These are phyloP conservation scores for Netelia fuscicornis DNA, from an alignment of 2,888 invertebrate species.

Conservation along the genomic window DNA sequence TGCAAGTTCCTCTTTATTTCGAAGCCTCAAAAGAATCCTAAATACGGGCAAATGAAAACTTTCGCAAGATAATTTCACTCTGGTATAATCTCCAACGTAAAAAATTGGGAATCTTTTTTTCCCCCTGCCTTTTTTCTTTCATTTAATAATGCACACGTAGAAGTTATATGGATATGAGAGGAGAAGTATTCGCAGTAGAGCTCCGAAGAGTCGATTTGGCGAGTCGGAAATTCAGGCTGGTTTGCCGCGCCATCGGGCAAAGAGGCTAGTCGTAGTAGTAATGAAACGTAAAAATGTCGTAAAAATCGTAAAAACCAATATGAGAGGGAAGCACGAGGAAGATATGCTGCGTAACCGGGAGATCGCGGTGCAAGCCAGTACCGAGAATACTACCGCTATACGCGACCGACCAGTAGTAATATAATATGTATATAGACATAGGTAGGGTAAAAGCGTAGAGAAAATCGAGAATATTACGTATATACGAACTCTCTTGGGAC, in stretches of 20 bases:
- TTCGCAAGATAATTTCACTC: neutral
- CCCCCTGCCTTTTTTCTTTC: neutral
- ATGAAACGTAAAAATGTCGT: constrained; percentile 75
- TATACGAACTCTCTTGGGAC: constrained; percentile 39
- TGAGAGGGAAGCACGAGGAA: constrained; percentile 62
- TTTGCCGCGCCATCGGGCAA: constrained; percentile 68
- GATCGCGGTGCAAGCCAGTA: constrained; percentile 24
- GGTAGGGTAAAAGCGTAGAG: constrained; percentile 43
- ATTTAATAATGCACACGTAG: constrained; percentile 37
- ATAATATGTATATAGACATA: constrained; percentile 26
- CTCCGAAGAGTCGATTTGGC: constrained; percentile 48
- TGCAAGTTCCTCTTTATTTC: neutral
- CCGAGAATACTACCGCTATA: constrained; percentile 31
- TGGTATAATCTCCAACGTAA: neutral
- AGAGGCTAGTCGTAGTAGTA: constrained; percentile 66
- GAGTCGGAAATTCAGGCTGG: constrained; percentile 43
- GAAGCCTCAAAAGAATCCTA: neutral
- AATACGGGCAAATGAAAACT: neutral
- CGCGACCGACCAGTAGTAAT: constrained; percentile 39
- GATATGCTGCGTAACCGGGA: constrained; percentile 54
- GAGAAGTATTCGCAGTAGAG: constrained; percentile 21
- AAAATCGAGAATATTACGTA: constrained; percentile 55
- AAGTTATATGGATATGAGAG: constrained; percentile 16
- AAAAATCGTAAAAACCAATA: constrained; percentile 77
- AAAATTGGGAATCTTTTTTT: neutral